Evolutionary conservation across 2,888 invertebrate species (phyloP).

Genomic region (Philaethria dido): DNA sequence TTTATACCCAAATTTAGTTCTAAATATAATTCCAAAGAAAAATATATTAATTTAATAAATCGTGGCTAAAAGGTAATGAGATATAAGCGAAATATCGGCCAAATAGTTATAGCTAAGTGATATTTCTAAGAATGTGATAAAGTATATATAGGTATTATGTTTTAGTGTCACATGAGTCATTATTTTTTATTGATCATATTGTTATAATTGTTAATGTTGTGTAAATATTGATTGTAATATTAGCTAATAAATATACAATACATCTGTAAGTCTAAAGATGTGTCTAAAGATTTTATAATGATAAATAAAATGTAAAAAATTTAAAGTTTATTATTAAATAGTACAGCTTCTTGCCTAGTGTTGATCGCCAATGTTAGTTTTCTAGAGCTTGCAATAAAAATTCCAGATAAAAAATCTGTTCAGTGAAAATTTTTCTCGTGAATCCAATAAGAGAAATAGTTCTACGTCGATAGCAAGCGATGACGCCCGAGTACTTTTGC

Average conservation of each 20-base stretch:
- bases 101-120: constrained; percentile 54
- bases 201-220: constrained; percentile 57
- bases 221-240: constrained; percentile 57
- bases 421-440: constrained; percentile 32
- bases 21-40: constrained; percentile 52
- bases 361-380: constrained; percentile 20
- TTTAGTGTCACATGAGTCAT: constrained; percentile 66
- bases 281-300: constrained; percentile 43
- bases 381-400: constrained; percentile 20
- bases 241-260: constrained; percentile 43
- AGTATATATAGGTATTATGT: constrained; percentile 36
- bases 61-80: not conserved
- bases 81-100: constrained; percentile 42
- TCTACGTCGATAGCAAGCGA: constrained; percentile 46
- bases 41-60: constrained; percentile 27
- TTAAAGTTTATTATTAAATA: constrained; percentile 10
- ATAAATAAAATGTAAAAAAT: constrained; percentile 41
- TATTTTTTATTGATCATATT: constrained; percentile 61
- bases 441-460: constrained; percentile 41
- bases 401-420: constrained; percentile 35
- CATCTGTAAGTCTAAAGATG: constrained; percentile 44
- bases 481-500: constrained; percentile 61
- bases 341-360: not conserved
- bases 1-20: constrained; percentile 14
- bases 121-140: constrained; percentile 48